Evolutionary conservation across 2,888 invertebrate genomes (phyloP).

Genomic region (Cryptocephalus primarius): DNA sequence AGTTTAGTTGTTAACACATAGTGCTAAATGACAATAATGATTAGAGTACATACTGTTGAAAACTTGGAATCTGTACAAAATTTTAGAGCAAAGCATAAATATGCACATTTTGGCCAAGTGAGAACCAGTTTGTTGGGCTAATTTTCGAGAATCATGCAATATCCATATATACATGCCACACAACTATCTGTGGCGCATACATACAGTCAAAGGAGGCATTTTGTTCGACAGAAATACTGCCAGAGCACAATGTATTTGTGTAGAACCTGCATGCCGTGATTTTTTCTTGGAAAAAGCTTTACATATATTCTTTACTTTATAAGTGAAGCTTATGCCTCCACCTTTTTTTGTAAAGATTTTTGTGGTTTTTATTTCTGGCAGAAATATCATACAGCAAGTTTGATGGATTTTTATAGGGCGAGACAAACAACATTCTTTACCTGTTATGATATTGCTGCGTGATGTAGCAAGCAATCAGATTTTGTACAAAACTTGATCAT

Average conservation of each 20-base stretch:
- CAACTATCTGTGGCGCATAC: slow-evolving; percentile 26
- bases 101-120: slow-evolving; percentile 6
- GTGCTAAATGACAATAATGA: slow-evolving; percentile 2
- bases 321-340: too few relatives aligned
- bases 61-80: too few relatives aligned
- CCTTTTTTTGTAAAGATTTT: too few relatives aligned
- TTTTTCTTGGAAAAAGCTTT: slow-evolving; percentile 32
- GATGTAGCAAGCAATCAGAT: slow-evolving; percentile 33
- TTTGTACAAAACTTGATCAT: slow-evolving; percentile 33
- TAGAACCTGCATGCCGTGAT: slow-evolving; percentile 37
- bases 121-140: slow-evolving; percentile 17
- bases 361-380: too few relatives aligned
- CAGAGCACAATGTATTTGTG: slow-evolving; percentile 34
- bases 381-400: too few relatives aligned
- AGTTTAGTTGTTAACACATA: background rate
- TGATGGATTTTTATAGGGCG: too few relatives aligned
- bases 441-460: too few relatives aligned
- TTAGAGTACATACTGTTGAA: slow-evolving; percentile 1
- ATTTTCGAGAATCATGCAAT: slow-evolving; percentile 24
- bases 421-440: too few relatives aligned
- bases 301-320: slow-evolving; percentile 15
- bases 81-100: slow-evolving; percentile 1
- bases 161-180: slow-evolving; percentile 31
- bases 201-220: slow-evolving; percentile 27
- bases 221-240: slow-evolving; percentile 29